Conservation (phyloP, 2,113 vertebrate genomes). For the Oryzias woworae region DNA sequence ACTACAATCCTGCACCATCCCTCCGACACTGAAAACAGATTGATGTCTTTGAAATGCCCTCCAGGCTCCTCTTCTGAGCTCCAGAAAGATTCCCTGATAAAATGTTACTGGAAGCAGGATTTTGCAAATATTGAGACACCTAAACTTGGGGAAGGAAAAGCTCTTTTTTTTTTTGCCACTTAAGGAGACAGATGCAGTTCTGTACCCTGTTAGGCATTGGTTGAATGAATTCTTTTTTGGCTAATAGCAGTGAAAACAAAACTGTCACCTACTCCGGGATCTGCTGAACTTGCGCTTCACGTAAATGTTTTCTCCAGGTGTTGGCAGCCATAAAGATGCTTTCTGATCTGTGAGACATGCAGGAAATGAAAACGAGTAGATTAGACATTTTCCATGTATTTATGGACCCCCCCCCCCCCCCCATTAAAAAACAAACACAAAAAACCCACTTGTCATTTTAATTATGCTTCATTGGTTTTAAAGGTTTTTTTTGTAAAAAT, state of each 20-base stretch:
- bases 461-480: too few relatives aligned
- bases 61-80: conserved; percentile 22
- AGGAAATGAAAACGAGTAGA: conserved; percentile 11
- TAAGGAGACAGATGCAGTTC: conserved; percentile 23
- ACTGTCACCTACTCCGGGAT: conserved; percentile 49
- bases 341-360: background rate
- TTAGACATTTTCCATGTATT: background rate
- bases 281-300: conserved; percentile 36
- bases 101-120: conserved; percentile 5
- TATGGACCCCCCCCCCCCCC: too few relatives aligned
- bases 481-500: too few relatives aligned
- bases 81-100: conserved; percentile 19
- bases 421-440: too few relatives aligned
- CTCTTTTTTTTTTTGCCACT: conserved; percentile 13
- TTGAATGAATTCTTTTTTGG: conserved; percentile 47
- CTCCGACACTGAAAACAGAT: conserved; percentile 34
- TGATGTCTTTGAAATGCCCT: conserved; percentile 65
- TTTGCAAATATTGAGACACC: conserved; percentile 30
- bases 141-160: conserved; percentile 22
- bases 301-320: conserved; percentile 12
- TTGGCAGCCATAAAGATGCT: background rate
- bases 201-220: conserved; percentile 53
- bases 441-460: too few relatives aligned
- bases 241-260: conserved; percentile 57
- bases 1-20: conserved; percentile 19